Percentiles rank a stretch among this genome's conserved stretches.
These are phyloP conservation scores for Leucophenga maculata DNA, from an alignment of 2,888 invertebrate species.

Conservation along the genomic window DNA sequence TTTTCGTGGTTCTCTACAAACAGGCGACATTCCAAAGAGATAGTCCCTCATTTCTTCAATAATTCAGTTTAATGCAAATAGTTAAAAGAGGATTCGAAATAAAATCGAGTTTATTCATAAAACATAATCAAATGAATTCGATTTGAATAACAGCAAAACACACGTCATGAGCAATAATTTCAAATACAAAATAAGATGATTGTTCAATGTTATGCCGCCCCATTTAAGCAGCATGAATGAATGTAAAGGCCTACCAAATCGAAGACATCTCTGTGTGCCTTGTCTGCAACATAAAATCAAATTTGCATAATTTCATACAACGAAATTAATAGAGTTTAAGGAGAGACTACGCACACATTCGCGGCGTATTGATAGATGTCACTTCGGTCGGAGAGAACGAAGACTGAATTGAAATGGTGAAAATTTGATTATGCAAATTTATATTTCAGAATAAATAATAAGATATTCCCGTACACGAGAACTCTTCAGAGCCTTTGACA, in stretches of 20 bases:
- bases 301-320: slow-evolving; percentile 15
- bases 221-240: slow-evolving; percentile 4
- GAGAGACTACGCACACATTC: background rate
- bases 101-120: too few species aligned
- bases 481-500: background rate
- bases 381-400: background rate
- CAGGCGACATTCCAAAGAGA: too few species aligned
- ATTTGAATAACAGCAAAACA: slow-evolving; percentile 9
- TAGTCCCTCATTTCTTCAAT: too few species aligned
- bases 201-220: slow-evolving; percentile 12
- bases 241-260: background rate
- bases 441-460: background rate
- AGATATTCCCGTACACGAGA: background rate
- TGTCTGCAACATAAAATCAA: background rate
- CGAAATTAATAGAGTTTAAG: background rate
- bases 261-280: background rate
- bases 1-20: too few species aligned
- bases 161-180: background rate
- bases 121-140: background rate
- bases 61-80: too few species aligned
- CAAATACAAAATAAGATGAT: slow-evolving; percentile 6
- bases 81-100: too few species aligned
- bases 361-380: background rate
- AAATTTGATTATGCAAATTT: slow-evolving; percentile 12
- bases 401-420: slow-evolving; percentile 3